phyloP scores from a whole-genome alignment of 2,113 vertebrate species.

The Leuciscus idus region DNA sequence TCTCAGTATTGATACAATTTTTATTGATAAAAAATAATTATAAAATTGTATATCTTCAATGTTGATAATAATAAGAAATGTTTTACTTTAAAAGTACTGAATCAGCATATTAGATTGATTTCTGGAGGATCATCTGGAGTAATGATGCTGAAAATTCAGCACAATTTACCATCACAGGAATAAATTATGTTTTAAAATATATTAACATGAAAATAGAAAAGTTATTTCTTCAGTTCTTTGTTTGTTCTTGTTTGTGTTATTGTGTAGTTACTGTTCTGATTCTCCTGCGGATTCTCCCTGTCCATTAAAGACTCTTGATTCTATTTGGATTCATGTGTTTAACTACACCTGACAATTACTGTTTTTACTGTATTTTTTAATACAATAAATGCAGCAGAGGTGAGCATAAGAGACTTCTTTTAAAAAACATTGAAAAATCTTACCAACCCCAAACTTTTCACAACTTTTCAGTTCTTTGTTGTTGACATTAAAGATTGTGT shows the following conservation, averaged over 20 bases:
- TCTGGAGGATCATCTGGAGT: background rate
- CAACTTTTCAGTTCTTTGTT: background rate
- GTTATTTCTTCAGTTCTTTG: too few relatives aligned
- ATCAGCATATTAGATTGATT: background rate
- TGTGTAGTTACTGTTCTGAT: too few relatives aligned
- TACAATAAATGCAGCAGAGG: background rate
- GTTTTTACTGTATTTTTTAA: background rate
- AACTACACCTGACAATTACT: too few relatives aligned
- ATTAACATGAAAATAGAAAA: background rate
- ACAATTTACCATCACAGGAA: background rate
- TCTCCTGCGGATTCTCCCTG: too few relatives aligned
- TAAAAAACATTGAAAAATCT: background rate
- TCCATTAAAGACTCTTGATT: too few relatives aligned
- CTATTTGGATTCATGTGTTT: too few relatives aligned
- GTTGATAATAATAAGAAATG: too few relatives aligned
- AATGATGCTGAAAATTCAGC: background rate
- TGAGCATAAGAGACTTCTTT: background rate
- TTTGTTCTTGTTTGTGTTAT: too few relatives aligned
- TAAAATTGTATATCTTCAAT: too few relatives aligned
- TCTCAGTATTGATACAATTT: too few relatives aligned
- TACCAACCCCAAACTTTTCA: background rate
- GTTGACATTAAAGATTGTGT: background rate
- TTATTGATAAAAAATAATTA: too few relatives aligned
- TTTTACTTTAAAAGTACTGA: background rate
- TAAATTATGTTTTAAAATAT: background rate